Evolutionary conservation across 1,140 invertebrate genomes (phyloP).

Genomic region (Bombus sibiricus): DNA sequence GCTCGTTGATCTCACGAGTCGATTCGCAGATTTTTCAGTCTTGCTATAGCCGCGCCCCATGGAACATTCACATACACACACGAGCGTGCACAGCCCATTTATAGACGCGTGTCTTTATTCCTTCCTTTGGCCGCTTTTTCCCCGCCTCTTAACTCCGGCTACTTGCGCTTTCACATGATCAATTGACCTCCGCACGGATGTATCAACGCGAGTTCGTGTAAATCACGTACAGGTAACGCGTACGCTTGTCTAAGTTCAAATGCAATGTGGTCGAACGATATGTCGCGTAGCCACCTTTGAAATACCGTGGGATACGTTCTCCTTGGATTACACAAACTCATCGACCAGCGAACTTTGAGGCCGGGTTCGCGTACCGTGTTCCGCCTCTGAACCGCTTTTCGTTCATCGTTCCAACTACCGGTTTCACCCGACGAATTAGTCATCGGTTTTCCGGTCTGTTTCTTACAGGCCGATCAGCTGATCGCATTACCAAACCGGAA

Average conservation of each 20-base stretch:
- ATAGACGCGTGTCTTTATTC: background rate
- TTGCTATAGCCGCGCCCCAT: background rate
- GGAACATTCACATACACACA: background rate
- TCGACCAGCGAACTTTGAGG: constrained; percentile 39
- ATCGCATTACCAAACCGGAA: background rate
- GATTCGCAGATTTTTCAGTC: too few relatives aligned
- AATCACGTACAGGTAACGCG: background rate
- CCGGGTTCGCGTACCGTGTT: background rate
- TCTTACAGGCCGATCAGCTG: background rate
- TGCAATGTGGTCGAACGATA: constrained; percentile 21
- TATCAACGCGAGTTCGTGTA: constrained; percentile 24
- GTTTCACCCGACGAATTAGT: background rate
- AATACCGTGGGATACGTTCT: constrained; percentile 56
- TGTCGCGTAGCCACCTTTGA: constrained; percentile 14
- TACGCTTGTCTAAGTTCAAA: background rate
- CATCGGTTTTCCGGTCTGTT: background rate
- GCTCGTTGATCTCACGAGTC: background rate
- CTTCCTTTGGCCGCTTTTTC: constrained; percentile 15
- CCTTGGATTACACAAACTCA: constrained; percentile 48
- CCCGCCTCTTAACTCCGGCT: constrained; percentile 10
- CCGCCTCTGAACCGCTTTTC: background rate
- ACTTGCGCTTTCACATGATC: constrained; percentile 55
- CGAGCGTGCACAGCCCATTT: background rate
- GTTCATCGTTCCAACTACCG: background rate
- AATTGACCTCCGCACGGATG: constrained; percentile 48